phyloP scores from a whole-genome alignment of 53 echinoderm and acorn worm species.

The Stichopus horrens region DNA sequence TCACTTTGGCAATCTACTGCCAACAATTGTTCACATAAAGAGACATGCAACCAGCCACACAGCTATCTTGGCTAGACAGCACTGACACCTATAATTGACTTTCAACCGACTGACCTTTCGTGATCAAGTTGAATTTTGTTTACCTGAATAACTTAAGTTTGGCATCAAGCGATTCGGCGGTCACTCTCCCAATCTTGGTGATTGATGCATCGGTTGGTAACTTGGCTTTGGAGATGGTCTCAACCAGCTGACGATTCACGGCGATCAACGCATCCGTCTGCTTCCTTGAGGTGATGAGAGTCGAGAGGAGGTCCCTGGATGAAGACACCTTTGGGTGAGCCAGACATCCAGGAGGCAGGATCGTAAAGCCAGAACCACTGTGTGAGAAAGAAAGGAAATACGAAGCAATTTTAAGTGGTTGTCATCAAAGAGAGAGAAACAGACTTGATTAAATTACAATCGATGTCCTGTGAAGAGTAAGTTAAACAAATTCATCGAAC shows the following conservation, averaged over 20 bases:
- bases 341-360: constrained; percentile 78
- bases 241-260: constrained; percentile 90
- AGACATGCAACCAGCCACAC: too few species aligned
- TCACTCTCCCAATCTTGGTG: constrained; percentile 78
- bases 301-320: constrained; percentile 59
- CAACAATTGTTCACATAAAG: too few species aligned
- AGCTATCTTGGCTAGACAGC: too few species aligned
- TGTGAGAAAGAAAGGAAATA: neutral
- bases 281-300: constrained; percentile 72
- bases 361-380: constrained; percentile 44
- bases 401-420: too few species aligned
- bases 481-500: too few species aligned
- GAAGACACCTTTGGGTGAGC: constrained; percentile 64
- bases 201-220: constrained; percentile 71
- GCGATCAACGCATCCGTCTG: constrained; percentile 95
- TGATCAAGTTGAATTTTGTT: constrained; percentile 17
- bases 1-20: too few species aligned
- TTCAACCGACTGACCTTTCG: too few species aligned
- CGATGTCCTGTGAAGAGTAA: too few species aligned
- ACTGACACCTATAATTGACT: too few species aligned
- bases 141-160: constrained; percentile 87
- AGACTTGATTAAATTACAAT: too few species aligned
- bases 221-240: constrained; percentile 74
- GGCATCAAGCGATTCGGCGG: constrained; percentile 68
- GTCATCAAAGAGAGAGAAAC: too few species aligned